phyloP scores from a whole-genome alignment of 2,113 vertebrate genomes.

The Lophura nycthemera region DNA sequence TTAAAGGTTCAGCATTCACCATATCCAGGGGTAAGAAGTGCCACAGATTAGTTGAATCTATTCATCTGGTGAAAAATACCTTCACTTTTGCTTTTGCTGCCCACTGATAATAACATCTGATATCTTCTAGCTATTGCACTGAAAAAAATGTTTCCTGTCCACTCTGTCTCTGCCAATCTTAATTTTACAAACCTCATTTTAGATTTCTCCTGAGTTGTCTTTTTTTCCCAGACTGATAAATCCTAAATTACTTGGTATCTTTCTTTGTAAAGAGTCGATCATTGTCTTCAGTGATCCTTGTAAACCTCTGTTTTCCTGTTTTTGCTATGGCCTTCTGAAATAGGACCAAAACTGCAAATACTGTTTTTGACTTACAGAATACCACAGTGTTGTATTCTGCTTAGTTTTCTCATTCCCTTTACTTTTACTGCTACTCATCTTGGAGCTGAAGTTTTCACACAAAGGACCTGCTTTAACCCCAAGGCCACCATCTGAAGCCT shows the following conservation, averaged over 20 bases:
- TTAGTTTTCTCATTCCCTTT: background rate
- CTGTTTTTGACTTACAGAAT: background rate
- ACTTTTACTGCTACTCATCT: background rate
- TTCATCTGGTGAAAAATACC: background rate
- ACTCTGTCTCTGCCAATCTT: background rate
- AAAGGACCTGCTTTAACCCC: background rate
- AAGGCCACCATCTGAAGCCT: background rate
- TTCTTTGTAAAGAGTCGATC: background rate
- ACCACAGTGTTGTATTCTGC: background rate
- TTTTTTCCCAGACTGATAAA: background rate
- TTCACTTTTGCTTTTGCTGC: background rate
- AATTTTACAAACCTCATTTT: background rate
- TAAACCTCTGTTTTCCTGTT: background rate
- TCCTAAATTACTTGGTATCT: background rate
- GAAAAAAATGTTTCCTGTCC: background rate
- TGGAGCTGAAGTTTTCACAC: background rate
- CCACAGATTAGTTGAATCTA: background rate
- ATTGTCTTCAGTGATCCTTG: background rate
- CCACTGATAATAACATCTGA: background rate
- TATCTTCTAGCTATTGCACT: background rate
- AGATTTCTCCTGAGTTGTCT: background rate
- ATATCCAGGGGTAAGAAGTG: background rate
- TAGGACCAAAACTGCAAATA: background rate
- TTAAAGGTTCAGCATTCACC: background rate
- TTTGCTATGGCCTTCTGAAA: background rate